Evolutionary conservation across 2,113 vertebrate genomes (phyloP).

Genomic region (Odobenus rosmarus): DNA sequence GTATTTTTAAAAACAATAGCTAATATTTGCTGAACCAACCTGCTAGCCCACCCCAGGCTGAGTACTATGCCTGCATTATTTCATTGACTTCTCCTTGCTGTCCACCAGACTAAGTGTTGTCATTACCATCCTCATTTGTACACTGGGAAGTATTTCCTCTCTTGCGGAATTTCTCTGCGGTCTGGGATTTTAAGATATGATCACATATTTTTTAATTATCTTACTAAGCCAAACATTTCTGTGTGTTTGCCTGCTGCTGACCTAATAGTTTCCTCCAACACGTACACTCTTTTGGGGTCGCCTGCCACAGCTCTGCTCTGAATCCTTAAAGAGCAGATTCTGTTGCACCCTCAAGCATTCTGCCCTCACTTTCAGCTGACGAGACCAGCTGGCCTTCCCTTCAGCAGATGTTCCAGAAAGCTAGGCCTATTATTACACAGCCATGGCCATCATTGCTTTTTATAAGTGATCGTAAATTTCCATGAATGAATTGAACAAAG

Average conservation of each 20-base stretch:
- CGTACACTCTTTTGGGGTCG: not conserved
- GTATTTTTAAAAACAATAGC: not conserved
- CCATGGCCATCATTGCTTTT: not conserved
- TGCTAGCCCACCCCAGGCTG: not conserved
- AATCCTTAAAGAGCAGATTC: not conserved
- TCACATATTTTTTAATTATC: conserved; percentile 1
- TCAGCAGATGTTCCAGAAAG: conserved; percentile 56
- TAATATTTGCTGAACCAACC: not conserved
- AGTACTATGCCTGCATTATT: not conserved
- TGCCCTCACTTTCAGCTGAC: not conserved
- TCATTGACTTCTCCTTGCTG: not conserved
- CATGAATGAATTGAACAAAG: conserved; percentile 45
- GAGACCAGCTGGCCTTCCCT: conserved; percentile 45
- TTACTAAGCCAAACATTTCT: conserved; percentile 21
- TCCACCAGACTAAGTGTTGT: not conserved
- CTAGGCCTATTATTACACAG: not conserved
- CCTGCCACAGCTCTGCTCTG: not conserved
- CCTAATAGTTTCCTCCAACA: not conserved
- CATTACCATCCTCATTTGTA: not conserved
- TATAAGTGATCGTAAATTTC: conserved; percentile 32
- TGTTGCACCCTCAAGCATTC: not conserved
- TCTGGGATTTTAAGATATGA: conserved; percentile 20
- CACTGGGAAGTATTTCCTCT: not conserved
- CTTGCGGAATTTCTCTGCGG: not conserved
- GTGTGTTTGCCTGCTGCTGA: conserved; percentile 2